phyloP scores from a whole-genome alignment of 2,888 invertebrate species.

The Nesidiocoris tenuis region DNA sequence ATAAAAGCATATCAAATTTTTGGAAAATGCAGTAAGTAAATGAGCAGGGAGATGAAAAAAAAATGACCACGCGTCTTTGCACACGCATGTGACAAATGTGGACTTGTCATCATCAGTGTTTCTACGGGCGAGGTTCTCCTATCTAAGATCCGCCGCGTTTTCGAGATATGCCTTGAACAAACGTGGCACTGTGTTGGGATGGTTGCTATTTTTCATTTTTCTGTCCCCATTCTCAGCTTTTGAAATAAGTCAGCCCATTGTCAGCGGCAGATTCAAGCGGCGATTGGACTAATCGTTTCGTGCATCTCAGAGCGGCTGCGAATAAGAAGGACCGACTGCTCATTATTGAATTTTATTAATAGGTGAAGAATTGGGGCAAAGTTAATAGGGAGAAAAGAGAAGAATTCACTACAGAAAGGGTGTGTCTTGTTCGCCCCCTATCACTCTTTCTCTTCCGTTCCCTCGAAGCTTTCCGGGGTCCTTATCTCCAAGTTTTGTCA shows the following conservation, averaged over 20 bases:
- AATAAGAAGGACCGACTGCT: not conserved
- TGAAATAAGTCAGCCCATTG: not conserved
- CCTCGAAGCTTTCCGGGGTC: not conserved
- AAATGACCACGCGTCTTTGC: too few relatives aligned
- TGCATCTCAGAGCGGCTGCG: not conserved
- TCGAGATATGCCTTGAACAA: too few relatives aligned
- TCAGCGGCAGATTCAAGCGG: not conserved
- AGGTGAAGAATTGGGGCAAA: slow-evolving; percentile 26
- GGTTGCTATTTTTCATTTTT: not conserved
- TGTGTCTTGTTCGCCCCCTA: slow-evolving; percentile 21
- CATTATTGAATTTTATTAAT: slow-evolving; percentile 34
- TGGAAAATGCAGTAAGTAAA: too few relatives aligned
- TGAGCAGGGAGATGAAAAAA: too few relatives aligned
- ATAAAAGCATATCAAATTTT: too few relatives aligned
- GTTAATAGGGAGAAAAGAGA: slow-evolving; percentile 5
- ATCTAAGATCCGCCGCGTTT: too few relatives aligned
- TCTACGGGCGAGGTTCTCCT: too few relatives aligned
- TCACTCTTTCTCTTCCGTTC: slow-evolving; percentile 1
- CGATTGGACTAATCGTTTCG: not conserved
- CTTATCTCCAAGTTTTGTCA: slow-evolving; percentile 22
- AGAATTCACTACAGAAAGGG: slow-evolving; percentile 1
- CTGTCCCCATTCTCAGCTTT: not conserved
- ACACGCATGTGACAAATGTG: too few relatives aligned
- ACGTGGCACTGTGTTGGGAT: not conserved
- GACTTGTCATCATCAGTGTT: too few relatives aligned